Evolutionary conservation across 2,888 invertebrate species (phyloP).

Genomic region (Melieria crassipennis): DNA sequence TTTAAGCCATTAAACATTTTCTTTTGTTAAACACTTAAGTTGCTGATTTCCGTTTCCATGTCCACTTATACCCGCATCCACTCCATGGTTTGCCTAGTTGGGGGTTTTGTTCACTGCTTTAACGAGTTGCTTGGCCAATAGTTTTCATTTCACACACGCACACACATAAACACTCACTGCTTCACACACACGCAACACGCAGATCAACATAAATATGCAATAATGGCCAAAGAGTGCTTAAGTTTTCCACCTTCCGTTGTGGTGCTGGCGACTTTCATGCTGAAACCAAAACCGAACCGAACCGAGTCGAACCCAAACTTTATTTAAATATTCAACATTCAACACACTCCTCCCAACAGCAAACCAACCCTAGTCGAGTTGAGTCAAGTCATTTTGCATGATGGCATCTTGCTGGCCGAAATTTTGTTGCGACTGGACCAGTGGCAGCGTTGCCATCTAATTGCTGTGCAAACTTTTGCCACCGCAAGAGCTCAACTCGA

Average conservation of each 20-base stretch:
- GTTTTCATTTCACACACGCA: conserved; percentile 25
- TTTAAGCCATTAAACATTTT: conserved; percentile 42
- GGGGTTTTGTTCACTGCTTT: too few relatives aligned
- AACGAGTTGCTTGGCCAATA: background rate
- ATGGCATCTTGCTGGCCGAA: conserved; percentile 13
- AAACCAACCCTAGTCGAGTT: too few relatives aligned
- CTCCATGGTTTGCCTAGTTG: background rate
- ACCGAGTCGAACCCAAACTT: conserved; percentile 7
- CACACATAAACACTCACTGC: background rate
- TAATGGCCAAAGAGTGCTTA: background rate
- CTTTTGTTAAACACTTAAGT: conserved; percentile 43
- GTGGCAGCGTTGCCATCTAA: conserved; percentile 19
- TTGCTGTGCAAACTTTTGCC: conserved; percentile 26
- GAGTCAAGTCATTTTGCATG: background rate
- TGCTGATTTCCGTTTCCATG: conserved; percentile 42
- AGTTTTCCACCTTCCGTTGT: too few relatives aligned
- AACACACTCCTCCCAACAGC: background rate
- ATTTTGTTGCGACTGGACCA: conserved; percentile 11
- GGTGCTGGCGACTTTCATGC: too few relatives aligned
- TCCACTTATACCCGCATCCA: background rate
- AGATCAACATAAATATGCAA: background rate
- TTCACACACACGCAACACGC: background rate
- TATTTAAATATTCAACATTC: conserved; percentile 30
- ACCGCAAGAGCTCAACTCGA: background rate
- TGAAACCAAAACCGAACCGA: background rate